phyloP scores from a whole-genome alignment of 2,113 vertebrate genomes.

The Psilopsiagon aymara region DNA sequence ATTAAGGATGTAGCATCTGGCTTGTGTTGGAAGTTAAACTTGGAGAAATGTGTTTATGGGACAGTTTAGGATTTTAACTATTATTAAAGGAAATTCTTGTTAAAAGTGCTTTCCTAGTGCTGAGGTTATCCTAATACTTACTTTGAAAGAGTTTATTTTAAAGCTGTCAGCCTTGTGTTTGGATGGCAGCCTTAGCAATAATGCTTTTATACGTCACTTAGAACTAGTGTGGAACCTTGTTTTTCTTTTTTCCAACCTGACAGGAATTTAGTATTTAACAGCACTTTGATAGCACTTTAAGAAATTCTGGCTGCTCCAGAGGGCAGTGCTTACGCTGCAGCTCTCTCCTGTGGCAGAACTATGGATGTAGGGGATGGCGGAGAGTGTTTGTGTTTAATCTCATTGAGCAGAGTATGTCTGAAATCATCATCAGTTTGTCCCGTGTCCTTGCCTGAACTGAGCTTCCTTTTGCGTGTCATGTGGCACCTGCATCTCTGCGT shows the following conservation, averaged over 20 bases:
- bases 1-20: slow-evolving; percentile 1
- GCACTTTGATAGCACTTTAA: not conserved
- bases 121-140: not conserved
- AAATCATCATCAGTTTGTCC: not conserved
- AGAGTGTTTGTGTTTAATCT: not conserved
- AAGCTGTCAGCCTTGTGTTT: not conserved
- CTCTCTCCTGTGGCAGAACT: not conserved
- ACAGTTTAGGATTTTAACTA: not conserved
- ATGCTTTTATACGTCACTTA: not conserved
- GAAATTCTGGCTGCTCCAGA: not conserved
- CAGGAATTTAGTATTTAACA: not conserved
- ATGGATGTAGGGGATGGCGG: too few relatives aligned
- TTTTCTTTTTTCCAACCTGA: not conserved
- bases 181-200: not conserved
- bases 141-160: not conserved
- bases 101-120: not conserved
- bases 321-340: not conserved
- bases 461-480: fast-evolving
- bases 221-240: not conserved
- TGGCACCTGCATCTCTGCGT: fast-evolving
- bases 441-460: not conserved
- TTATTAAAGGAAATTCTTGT: slow-evolving; percentile 12
- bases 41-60: slow-evolving; percentile 15
- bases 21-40: not conserved
- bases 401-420: not conserved